A percentile compares a stretch with the other conserved stretches of the same genome.
Evolutionary conservation across 2,797 vertebrate species (phyloP).

Genomic region (Cynopterus sphinx): DNA sequence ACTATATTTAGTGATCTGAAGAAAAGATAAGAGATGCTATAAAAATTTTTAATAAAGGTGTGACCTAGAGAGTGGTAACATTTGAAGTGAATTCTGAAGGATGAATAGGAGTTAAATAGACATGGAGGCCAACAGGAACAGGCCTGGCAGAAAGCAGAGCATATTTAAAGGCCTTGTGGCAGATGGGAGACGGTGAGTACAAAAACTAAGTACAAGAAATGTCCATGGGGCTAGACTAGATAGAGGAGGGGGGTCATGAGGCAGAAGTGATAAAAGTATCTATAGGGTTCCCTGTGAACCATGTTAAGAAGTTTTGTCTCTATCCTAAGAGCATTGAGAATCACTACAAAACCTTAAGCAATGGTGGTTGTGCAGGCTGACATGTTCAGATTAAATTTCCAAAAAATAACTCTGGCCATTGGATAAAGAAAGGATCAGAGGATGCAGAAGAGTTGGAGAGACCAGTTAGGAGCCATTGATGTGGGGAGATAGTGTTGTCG

Average conservation of each 20-base stretch:
- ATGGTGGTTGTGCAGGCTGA: background rate
- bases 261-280: background rate
- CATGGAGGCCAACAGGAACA: background rate
- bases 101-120: background rate
- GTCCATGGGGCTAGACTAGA: background rate
- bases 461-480: background rate
- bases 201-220: background rate
- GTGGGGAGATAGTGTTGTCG: background rate
- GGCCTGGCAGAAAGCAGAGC: background rate
- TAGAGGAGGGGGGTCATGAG: background rate
- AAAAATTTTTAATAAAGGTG: background rate
- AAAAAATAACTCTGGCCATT: background rate
- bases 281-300: background rate
- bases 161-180: background rate
- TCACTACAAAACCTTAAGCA: background rate
- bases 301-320: background rate
- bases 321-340: background rate
- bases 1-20: background rate
- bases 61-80: background rate
- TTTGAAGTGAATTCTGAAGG: conserved; percentile 18
- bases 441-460: background rate
- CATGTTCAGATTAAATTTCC: background rate
- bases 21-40: background rate
- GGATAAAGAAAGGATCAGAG: background rate
- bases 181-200: background rate